phyloP scores from a whole-genome alignment of 1,140 invertebrate genomes.

The Drosophila virilis region DNA sequence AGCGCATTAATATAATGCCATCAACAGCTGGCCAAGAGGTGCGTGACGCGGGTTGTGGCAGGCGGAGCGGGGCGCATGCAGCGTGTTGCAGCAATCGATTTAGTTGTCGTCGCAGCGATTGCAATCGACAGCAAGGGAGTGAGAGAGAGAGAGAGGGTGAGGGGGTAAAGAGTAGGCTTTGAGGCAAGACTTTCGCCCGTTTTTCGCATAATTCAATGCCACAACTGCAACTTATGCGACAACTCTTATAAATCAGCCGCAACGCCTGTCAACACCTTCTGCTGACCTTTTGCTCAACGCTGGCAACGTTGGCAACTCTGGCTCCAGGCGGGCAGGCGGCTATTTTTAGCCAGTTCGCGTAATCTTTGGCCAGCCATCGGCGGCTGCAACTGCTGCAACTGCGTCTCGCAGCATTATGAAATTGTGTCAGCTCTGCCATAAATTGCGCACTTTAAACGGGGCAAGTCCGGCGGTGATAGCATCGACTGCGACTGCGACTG shows the following conservation, averaged over 20 bases:
- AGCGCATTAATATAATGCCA: constrained; percentile 78
- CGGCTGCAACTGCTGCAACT: constrained; percentile 1
- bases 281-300: constrained; percentile 16
- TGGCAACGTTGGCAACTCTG: constrained; percentile 19
- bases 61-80: not conserved
- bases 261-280: constrained; percentile 48
- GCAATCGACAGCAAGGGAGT: constrained; percentile 23
- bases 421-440: constrained; percentile 77
- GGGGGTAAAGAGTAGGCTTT: not conserved
- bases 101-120: constrained; percentile 52
- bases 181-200: constrained; percentile 30
- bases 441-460: constrained; percentile 73
- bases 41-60: constrained; percentile 20
- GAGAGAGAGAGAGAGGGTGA: not conserved
- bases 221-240: constrained; percentile 49
- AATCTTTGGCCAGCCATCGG: constrained; percentile 50
- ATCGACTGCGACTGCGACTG: not conserved
- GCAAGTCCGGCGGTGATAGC: constrained; percentile 22
- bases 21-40: constrained; percentile 59
- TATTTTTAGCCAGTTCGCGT: constrained; percentile 72
- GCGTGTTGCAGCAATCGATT: constrained; percentile 42
- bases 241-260: constrained; percentile 54
- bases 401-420: constrained; percentile 65
- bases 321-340: constrained; percentile 8
- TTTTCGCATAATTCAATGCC: constrained; percentile 63